Conservation (phyloP, 2,113 vertebrate genomes). For the Urocolius indicus region DNA sequence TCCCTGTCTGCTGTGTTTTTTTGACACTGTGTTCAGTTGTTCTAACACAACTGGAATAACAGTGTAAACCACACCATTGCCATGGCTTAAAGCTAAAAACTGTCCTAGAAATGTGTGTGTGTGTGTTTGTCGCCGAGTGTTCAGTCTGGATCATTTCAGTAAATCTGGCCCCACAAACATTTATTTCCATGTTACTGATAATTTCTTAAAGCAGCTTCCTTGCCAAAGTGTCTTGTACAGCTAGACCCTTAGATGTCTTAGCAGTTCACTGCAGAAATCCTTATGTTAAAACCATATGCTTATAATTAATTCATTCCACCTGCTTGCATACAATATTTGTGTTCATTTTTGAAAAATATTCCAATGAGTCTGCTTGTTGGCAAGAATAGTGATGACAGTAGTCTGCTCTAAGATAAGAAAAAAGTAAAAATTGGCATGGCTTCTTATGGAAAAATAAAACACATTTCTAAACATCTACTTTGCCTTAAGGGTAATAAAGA, state of each 20-base stretch:
- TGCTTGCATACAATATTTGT: constrained; percentile 41
- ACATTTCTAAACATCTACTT: neutral
- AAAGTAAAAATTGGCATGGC: neutral
- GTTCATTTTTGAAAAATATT: constrained; percentile 44
- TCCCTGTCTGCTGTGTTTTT: neutral
- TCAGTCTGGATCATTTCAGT: neutral
- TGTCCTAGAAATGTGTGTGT: neutral
- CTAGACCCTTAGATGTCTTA: neutral
- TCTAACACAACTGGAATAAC: neutral
- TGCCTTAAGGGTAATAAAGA: neutral
- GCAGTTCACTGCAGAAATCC: neutral
- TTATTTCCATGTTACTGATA: neutral
- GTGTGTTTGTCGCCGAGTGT: neutral
- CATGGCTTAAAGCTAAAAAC: neutral
- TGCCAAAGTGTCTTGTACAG: neutral
- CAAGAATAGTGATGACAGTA: neutral
- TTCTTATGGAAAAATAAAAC: neutral
- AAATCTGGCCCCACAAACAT: neutral
- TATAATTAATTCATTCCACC: constrained; percentile 53
- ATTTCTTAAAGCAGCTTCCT: neutral
- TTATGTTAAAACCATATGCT: constrained; percentile 26
- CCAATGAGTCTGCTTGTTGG: constrained; percentile 29
- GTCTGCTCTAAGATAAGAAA: neutral
- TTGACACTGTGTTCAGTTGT: accelerated
- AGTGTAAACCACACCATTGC: neutral